Base-by-base conservation (phyloP, 1,140 invertebrate genomes). In the Drosophila paulistorum region DNA sequence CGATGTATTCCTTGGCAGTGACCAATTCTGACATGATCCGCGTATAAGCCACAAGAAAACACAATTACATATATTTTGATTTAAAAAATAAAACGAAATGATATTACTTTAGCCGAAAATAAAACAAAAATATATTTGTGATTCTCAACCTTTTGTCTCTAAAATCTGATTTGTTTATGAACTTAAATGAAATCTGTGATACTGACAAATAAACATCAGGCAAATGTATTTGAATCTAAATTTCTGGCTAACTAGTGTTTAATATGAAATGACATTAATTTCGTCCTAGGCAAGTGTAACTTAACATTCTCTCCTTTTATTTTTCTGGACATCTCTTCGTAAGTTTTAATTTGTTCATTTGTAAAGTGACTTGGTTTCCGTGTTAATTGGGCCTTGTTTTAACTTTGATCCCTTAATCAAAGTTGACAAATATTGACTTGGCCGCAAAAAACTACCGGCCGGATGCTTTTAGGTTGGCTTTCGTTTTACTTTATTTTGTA, bases 11-110 rank as follows among this genome's bases (percentile, higher is more conserved):
- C 58, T 59, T 35, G 64, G 30, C 9, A 30, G 13, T 9, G 58
- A 63, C 33, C 67, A 35, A 41, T 35, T 58, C 41, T 35, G 73
- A 75, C 73, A 75, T 75, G 65, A 45, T 73, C 37, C 20, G 7
- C 42, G 20, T 48, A 37, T 74, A 58, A 51, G 45, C 17, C 45
- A 10, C 73, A 68, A 59, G 35, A 59, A 20, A 20, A 14, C 6
- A 20, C 14, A 20, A 37, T 59, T 59, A 23, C 9, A 6, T 20
- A 39, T 35, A 33, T 59, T 35, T 17, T 59, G 39, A 59, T 20
- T 13, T 9, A 57, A 57, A 57, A 59, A 59, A 39, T 33, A 11
- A 37, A 20, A 20, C 11, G 1, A 39, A 59, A 39, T 39, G 2
- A 39, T 39, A 39, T 59, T 51, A 51, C 45, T 17, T 37, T 59